Conservation (phyloP, 2,888 invertebrate genomes). For the Pseudococcus longispinus region DNA sequence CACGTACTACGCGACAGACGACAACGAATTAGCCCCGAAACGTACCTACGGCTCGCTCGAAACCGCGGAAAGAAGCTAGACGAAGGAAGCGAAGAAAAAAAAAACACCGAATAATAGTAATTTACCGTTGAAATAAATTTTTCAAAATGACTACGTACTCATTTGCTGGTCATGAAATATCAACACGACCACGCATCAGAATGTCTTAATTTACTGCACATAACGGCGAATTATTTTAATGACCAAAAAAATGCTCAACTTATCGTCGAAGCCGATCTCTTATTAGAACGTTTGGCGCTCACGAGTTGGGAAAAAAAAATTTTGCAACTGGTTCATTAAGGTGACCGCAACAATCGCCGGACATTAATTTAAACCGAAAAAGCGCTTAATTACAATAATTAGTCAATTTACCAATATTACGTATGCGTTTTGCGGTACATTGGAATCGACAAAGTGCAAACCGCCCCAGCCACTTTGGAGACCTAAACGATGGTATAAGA, state of each 20-base stretch:
- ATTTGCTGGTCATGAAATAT: constrained; percentile 4
- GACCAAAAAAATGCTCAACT: constrained; percentile 9
- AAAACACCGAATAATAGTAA: not conserved
- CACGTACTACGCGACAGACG: not conserved
- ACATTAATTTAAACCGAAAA: not conserved
- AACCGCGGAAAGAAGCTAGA: no score
- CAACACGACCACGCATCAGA: not conserved
- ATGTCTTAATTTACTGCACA: not conserved
- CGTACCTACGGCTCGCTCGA: not conserved
- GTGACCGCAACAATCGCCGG: not conserved
- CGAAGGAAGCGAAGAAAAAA: not conserved
- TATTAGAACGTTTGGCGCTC: not conserved
- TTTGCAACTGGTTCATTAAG: constrained; percentile 24
- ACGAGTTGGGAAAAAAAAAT: constrained; percentile 13
- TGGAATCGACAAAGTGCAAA: not conserved
- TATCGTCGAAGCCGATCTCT: not conserved
- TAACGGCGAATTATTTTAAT: constrained; percentile 23
- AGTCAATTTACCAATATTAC: not conserved
- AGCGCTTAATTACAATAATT: not conserved
- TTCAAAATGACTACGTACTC: constrained; percentile 8
- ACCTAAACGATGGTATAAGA: not conserved
- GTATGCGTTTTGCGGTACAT: not conserved
- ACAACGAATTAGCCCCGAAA: not conserved
- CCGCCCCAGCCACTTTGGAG: not conserved
- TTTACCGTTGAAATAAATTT: constrained; percentile 11